A percentile compares a stretch with the other conserved stretches of the same genome.
phyloP scores from a whole-genome alignment of 2,797 vertebrate genomes.

The Lacerta viridis region DNA sequence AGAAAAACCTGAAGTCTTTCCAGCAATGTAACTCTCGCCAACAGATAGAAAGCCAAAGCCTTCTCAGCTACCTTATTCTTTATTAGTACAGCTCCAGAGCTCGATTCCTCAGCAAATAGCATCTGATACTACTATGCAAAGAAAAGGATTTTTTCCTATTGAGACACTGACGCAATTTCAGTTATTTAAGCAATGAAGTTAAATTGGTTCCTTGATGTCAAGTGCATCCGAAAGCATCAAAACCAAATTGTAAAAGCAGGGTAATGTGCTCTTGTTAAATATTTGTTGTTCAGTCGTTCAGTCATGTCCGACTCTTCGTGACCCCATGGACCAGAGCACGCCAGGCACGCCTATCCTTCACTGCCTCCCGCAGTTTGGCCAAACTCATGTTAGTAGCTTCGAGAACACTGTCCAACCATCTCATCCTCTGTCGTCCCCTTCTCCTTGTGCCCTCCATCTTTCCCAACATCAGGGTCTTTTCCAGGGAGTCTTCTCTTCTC shows the following conservation, averaged over 20 bases:
- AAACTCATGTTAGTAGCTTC: no score
- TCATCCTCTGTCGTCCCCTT: no score
- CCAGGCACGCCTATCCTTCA: no score
- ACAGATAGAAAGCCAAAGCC: neutral
- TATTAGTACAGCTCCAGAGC: constrained; percentile 3
- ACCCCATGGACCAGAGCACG: no score
- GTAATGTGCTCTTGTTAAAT: neutral
- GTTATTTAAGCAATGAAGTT: neutral
- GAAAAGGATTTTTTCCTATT: neutral
- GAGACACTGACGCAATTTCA: constrained; percentile 26
- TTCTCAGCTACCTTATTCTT: neutral
- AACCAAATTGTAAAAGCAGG: neutral
- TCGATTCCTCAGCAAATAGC: neutral
- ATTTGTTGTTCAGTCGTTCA: no score
- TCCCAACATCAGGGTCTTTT: no score
- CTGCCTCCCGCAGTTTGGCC: no score
- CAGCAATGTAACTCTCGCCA: neutral
- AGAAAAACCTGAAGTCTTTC: neutral
- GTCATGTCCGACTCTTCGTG: no score
- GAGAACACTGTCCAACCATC: no score
- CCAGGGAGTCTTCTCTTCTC: no score
- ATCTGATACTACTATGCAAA: neutral
- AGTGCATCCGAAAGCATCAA: neutral
- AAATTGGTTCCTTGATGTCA: constrained; percentile 6
- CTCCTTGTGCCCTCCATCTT: no score